Conservation (phyloP, 2,113 vertebrate species). For the Sciurus niger region DNA sequence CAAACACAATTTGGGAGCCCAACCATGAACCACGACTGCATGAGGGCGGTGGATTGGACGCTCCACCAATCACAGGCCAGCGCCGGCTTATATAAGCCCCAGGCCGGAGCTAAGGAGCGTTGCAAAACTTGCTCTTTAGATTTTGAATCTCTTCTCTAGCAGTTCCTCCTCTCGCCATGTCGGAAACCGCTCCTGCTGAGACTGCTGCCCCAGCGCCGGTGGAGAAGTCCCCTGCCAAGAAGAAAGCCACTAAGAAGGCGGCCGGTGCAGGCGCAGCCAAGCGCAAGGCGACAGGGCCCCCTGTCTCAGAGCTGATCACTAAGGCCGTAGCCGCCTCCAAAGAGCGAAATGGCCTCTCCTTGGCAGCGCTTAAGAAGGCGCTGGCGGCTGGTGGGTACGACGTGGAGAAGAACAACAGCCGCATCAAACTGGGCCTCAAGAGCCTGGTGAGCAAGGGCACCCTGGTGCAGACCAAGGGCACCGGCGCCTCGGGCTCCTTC, state of each 20-base stretch:
- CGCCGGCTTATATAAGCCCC: constrained; percentile 80
- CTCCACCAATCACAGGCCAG: constrained; percentile 84
- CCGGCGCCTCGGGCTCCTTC: constrained; percentile 86
- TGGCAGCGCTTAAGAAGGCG: constrained; percentile 88
- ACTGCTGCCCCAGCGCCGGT: constrained; percentile 41
- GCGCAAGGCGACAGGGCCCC: constrained; percentile 66
- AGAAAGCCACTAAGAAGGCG: constrained; percentile 72
- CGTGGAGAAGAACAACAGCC: constrained; percentile 89
- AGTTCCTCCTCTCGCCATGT: fast-evolving
- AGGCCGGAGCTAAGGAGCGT: neutral
- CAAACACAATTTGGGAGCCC: constrained; percentile 67
- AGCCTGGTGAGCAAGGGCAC: constrained; percentile 84
- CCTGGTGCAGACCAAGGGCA: constrained; percentile 85
- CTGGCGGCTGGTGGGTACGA: constrained; percentile 90
- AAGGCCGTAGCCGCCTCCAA: constrained; percentile 82
- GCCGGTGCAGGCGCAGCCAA: constrained; percentile 66
- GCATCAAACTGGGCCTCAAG: constrained; percentile 85
- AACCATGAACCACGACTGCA: neutral
- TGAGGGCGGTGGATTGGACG: constrained; percentile 34
- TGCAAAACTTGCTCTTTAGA: neutral
- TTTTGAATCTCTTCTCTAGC: fast-evolving
- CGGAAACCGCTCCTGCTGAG: constrained; percentile 76
- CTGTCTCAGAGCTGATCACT: constrained; percentile 82
- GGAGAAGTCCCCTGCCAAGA: constrained; percentile 77
- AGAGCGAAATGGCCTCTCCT: constrained; percentile 82